A percentile compares a stretch with the other conserved stretches of the same genome.
These are phyloP conservation scores for Thryonomys swinderianus DNA, from an alignment of 2,113 vertebrate species.

Conservation along the genomic window DNA sequence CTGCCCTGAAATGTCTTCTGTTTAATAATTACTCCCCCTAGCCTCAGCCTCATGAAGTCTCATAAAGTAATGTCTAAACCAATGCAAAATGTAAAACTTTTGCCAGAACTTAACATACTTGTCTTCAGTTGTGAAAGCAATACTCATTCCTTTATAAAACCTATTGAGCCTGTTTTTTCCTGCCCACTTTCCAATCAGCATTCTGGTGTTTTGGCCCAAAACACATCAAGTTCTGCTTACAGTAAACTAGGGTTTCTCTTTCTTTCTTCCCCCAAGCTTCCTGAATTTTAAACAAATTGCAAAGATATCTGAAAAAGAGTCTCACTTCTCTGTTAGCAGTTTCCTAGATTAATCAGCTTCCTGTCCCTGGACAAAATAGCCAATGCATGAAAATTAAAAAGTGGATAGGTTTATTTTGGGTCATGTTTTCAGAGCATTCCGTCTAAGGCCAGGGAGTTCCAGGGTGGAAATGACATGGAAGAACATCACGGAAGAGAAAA, in stretches of 20 bases:
- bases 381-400: neutral
- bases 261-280: neutral
- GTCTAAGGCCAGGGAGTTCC: no score
- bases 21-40: neutral
- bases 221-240: neutral
- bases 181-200: neutral
- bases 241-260: neutral
- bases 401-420: neutral
- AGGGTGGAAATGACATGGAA: no score
- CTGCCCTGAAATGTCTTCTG: neutral
- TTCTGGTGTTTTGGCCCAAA: neutral
- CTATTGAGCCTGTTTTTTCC: neutral
- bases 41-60: neutral
- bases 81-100: neutral
- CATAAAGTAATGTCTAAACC: neutral
- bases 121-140: neutral
- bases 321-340: neutral
- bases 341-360: neutral
- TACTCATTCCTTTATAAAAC: neutral
- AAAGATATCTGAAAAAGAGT: neutral
- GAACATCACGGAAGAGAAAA: neutral
- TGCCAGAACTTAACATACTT: neutral
- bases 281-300: neutral
- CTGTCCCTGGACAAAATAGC: neutral
- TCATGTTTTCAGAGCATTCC: neutral